Evolutionary conservation across 2,888 invertebrate species (phyloP), one percentile per base, ranked within the genome.

Genomic region (Imbricaverruca yamaguchii): DNA sequence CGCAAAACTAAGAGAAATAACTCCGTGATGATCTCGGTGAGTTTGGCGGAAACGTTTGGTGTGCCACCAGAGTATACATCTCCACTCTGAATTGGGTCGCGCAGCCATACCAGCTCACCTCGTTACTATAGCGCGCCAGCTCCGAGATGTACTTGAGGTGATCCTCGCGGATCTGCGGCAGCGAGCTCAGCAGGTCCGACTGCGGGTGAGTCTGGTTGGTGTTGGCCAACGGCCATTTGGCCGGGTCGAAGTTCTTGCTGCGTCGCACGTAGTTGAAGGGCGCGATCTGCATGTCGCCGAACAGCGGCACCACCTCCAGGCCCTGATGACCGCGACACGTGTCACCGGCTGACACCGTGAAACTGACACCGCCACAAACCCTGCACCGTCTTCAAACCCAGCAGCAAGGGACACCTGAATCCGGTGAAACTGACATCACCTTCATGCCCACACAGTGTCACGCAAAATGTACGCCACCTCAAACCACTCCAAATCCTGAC

Each of bases 211-310:
- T 93, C 59, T 91, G 92, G 81, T 90, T 91, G 80, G 93, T 95
- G 84, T 93, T 93, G 0, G 93, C 95, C 83, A 95, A 88, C 1
- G 95, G 97, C 97, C 97, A 97, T 86, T 92, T 92, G 82, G 88
- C 89, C 0, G 95, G 91, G 86, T 98, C 97, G 86, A 94, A 98
- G 87, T 96, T 95, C 85, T 95, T 95, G 81, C 95, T 96, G 39
- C 96, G 90, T 87, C 95, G 96, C 84, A 99, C 96, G 86, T 98
- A 99, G 87, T 97, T 96, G 87, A 98, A 99, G 0, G 98, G 98
- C 0, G 97, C 97, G 81, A 99, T 98, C 88, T 98, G 98, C 98
- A 99, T 99, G 85, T 99, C 99, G 0, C 98, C 98, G 87, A 98
- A 99, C 1, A 99, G 88, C 0, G 97, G 97, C 0, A 97, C 97